phyloP scores from a whole-genome alignment of 2,888 invertebrate species.

The Glaucopsyche alexis region DNA sequence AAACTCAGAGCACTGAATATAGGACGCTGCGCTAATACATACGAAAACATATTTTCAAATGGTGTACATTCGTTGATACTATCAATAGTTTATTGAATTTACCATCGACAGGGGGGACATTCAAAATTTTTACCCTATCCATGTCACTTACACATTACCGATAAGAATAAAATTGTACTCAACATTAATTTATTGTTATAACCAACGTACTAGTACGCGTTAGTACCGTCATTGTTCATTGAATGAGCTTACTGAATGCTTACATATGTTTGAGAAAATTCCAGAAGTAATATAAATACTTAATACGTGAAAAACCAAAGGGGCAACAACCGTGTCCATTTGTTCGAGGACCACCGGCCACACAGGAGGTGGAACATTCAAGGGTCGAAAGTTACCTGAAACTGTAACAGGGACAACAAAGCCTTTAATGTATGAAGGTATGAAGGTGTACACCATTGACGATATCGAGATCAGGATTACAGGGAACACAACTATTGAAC shows the following conservation, averaged over 20 bases:
- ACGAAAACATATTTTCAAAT: too few species aligned
- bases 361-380: slow-evolving; percentile 44
- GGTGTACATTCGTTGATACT: too few species aligned
- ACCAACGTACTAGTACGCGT: too few species aligned
- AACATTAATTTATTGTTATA: too few species aligned
- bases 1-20: too few species aligned
- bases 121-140: too few species aligned
- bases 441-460: slow-evolving; percentile 34
- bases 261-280: slow-evolving; percentile 26
- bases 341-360: slow-evolving; percentile 45
- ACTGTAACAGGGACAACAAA: slow-evolving; percentile 42
- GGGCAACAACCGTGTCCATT: slow-evolving; percentile 43
- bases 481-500: slow-evolving; percentile 42
- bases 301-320: slow-evolving; percentile 37
- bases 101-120: too few species aligned
- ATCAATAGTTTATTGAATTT: too few species aligned
- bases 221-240: background rate
- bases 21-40: too few species aligned
- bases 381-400: slow-evolving; percentile 47
- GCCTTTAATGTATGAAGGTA: slow-evolving; percentile 36
- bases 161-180: too few species aligned
- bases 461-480: slow-evolving; percentile 39
- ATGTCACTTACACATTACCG: too few species aligned
- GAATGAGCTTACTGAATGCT: background rate
- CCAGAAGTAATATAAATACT: slow-evolving; percentile 35